Conservation (phyloP, 2,888 invertebrate species). For the Brachyopa scutellaris region DNA sequence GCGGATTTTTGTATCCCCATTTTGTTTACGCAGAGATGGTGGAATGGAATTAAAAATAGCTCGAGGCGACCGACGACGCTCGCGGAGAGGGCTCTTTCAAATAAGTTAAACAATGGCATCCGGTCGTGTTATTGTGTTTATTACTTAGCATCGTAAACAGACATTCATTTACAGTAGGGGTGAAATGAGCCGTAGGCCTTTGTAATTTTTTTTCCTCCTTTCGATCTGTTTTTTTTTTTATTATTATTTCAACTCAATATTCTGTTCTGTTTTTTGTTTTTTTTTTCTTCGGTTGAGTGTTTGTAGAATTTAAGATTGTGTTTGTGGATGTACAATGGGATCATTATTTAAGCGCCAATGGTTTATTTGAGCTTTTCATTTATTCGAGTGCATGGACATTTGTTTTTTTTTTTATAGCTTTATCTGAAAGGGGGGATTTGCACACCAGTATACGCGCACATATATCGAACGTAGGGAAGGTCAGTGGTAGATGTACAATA, state of each 20-base stretch:
- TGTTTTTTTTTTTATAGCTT: background rate
- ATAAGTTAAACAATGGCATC: slow-evolving; percentile 72
- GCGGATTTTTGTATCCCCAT: background rate
- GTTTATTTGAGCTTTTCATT: too few relatives aligned
- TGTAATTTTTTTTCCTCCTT: slow-evolving; percentile 2
- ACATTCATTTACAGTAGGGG: slow-evolving; percentile 52
- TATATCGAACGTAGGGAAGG: too few relatives aligned
- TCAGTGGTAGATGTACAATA: too few relatives aligned
- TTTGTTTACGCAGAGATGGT: slow-evolving; percentile 24
- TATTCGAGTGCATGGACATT: background rate
- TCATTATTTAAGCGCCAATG: slow-evolving; percentile 52
- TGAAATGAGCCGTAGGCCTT: slow-evolving; percentile 46
- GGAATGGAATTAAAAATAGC: slow-evolving; percentile 68
- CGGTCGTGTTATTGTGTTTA: slow-evolving; percentile 71
- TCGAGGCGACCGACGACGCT: slow-evolving; percentile 21
- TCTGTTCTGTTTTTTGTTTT: background rate
- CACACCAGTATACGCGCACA: too few relatives aligned
- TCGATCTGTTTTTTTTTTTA: background rate
- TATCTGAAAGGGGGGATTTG: too few relatives aligned
- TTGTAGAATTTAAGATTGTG: slow-evolving; percentile 21
- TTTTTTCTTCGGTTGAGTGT: slow-evolving; percentile 29
- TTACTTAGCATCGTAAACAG: slow-evolving; percentile 71
- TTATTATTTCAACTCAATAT: slow-evolving; percentile 35
- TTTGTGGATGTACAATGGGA: slow-evolving; percentile 7
- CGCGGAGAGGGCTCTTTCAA: slow-evolving; percentile 45